Evolutionary conservation across 2,888 invertebrate genomes (phyloP).

Genomic region (Thymelicus acteon): DNA sequence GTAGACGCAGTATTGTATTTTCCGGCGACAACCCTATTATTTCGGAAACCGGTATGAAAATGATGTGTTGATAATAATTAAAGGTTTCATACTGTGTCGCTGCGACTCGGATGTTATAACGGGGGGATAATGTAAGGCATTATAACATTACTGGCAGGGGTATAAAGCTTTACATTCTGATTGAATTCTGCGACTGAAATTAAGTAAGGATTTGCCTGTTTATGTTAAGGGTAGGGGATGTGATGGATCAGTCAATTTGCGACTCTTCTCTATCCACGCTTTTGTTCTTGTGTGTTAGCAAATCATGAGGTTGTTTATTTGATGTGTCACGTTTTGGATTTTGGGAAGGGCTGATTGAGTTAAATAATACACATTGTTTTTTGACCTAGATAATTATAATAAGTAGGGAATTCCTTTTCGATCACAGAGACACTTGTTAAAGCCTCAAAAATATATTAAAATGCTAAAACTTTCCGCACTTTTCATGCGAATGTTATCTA

Average conservation of each 20-base stretch:
- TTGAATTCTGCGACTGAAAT: slow-evolving; percentile 84
- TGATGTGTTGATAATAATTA: slow-evolving; percentile 85
- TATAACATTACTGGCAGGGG: slow-evolving; percentile 81
- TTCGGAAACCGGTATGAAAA: slow-evolving; percentile 75
- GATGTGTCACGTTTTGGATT: slow-evolving; percentile 34
- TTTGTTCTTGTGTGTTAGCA: slow-evolving; percentile 57
- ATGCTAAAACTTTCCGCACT: too few species aligned
- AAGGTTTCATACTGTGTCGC: slow-evolving; percentile 77
- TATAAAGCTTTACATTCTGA: slow-evolving; percentile 81
- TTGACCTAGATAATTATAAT: too few species aligned
- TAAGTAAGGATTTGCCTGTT: slow-evolving; percentile 84
- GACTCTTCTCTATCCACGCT: slow-evolving; percentile 67
- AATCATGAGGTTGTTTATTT: slow-evolving; percentile 44
- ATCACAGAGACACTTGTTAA: background rate
- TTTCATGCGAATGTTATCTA: too few species aligned
- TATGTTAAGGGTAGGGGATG: slow-evolving; percentile 74
- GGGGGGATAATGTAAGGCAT: slow-evolving; percentile 80
- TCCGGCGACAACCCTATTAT: slow-evolving; percentile 67
- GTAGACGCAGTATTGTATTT: slow-evolving; percentile 33
- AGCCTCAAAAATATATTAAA: background rate
- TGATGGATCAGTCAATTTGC: slow-evolving; percentile 79
- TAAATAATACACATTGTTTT: slow-evolving; percentile 4
- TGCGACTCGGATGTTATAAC: slow-evolving; percentile 65
- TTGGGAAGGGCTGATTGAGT: slow-evolving; percentile 7
- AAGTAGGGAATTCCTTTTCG: too few species aligned